Evolutionary conservation across 37 sponge, comb jelly and placozoan species (phyloP), one percentile per base, ranked within the genome.

Genomic region (Axinella damicornis): DNA sequence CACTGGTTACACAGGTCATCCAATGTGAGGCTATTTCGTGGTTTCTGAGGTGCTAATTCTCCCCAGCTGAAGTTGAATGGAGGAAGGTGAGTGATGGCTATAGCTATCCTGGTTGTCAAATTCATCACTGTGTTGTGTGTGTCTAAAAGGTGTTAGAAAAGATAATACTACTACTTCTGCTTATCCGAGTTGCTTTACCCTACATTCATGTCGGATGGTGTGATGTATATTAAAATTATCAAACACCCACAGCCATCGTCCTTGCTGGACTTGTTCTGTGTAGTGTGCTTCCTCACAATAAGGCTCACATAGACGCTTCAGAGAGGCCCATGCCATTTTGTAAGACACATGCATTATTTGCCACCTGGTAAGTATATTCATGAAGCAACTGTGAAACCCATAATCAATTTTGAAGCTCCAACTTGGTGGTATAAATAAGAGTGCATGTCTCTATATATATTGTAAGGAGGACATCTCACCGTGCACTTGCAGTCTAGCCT

Each of bases 181-280:
- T 2, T 69, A 35, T 15, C 2, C 16, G 28, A 24, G 9, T 5
- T 24, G 22, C 5, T 32, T 69, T 46, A 74, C 76, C 76, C 13
- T 56, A 30, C 70, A 6, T 69, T 69, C 70, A 35, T 69, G 70
- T 36, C 70, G 31, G 28, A 69, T 31, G 22, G 33, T 27, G 20
- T 69, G 70, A 12, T 69, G 70, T 11, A 69, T 33, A 69, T 69
- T 69, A 21, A 69, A 32, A 35, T 69, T 69, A 69, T 69, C 70
- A 69, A 36, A 69, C 28, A 69, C 70, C 70, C 70, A 69, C 70
- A 33, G 70, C 67, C 67, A 65, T 24, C 22, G 67, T 14, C 30
- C 67, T 14, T 65, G 15, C 35, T 32, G 37, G 21, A 69, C 34
- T 5, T 46, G 46, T 46, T 46, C 46, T 46, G 46, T 46, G 46